These are phyloP conservation scores for Sitobion miscanthi DNA, from an alignment of 1,140 invertebrate species.

Conservation along the genomic window DNA sequence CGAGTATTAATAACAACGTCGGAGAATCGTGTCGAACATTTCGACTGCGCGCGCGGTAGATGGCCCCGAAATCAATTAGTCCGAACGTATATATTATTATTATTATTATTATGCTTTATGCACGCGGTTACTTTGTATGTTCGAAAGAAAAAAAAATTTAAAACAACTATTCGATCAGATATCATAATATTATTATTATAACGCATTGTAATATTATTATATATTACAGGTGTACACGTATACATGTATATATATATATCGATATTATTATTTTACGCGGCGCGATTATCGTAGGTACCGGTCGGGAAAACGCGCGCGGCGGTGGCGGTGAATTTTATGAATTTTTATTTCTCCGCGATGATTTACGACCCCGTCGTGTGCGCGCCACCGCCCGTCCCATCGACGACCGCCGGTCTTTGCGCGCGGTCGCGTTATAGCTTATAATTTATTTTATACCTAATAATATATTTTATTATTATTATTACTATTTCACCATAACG, in stretches of 20 bases:
- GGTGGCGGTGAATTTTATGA: background rate
- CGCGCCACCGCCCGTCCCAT: no score
- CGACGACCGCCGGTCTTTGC: no score
- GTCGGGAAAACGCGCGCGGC: background rate
- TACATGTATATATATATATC: no score
- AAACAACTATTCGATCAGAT: background rate
- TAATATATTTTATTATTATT: background rate
- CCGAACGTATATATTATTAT: background rate
- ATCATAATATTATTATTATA: background rate
- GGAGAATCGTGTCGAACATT: background rate
- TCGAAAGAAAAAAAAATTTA: background rate
- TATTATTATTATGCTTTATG: background rate
- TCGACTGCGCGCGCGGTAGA: background rate
- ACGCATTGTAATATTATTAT: background rate
- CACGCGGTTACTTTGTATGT: background rate
- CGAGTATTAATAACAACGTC: background rate
- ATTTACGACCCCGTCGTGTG: background rate
- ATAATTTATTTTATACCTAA: background rate
- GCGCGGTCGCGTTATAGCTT: no score
- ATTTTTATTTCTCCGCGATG: background rate
- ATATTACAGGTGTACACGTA: background rate
- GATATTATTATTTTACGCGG: background rate
- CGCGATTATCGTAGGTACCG: no score
- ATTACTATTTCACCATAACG: background rate
- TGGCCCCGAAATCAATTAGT: conserved; percentile 10